A percentile compares a stretch with the other conserved stretches of the same genome.
Evolutionary conservation across 2,888 invertebrate genomes (phyloP).

Genomic region (Epinotia brunnichana): DNA sequence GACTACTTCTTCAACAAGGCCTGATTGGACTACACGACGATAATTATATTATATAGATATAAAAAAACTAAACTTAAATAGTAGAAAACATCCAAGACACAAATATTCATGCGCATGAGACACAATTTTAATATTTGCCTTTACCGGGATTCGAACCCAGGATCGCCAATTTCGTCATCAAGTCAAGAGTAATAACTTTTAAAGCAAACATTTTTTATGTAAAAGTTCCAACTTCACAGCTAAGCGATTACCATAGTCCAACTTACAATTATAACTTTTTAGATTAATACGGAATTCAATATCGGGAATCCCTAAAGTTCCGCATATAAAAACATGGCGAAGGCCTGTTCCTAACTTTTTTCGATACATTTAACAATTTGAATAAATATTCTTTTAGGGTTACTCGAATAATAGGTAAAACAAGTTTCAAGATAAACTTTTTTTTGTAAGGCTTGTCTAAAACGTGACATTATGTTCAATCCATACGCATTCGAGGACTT

Average conservation of each 20-base stretch:
- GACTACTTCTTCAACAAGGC: too few species aligned
- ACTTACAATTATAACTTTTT: slow-evolving; percentile 14
- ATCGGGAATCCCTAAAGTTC: slow-evolving; percentile 23
- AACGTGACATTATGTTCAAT: too few species aligned
- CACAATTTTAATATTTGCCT: too few species aligned
- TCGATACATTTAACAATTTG: slow-evolving; percentile 25
- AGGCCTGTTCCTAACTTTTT: slow-evolving; percentile 6
- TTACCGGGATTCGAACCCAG: too few species aligned
- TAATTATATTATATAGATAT: too few species aligned
- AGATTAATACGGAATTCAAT: slow-evolving; percentile 32
- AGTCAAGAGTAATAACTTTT: too few species aligned
- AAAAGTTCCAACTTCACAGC: neutral
- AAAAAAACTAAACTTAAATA: too few species aligned
- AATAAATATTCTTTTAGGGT: slow-evolving; percentile 25
- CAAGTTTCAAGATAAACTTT: neutral
- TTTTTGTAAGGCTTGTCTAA: neutral
- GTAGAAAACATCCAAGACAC: too few species aligned
- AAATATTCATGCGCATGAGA: too few species aligned
- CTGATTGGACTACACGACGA: too few species aligned
- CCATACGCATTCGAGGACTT: too few species aligned
- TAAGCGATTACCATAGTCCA: slow-evolving; percentile 22
- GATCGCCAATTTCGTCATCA: too few species aligned
- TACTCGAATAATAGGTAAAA: neutral
- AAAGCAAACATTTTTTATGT: neutral
- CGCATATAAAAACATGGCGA: slow-evolving; percentile 12